Base-by-base conservation (phyloP, 2,888 invertebrate species). In the Halictus quadricinctus region DNA sequence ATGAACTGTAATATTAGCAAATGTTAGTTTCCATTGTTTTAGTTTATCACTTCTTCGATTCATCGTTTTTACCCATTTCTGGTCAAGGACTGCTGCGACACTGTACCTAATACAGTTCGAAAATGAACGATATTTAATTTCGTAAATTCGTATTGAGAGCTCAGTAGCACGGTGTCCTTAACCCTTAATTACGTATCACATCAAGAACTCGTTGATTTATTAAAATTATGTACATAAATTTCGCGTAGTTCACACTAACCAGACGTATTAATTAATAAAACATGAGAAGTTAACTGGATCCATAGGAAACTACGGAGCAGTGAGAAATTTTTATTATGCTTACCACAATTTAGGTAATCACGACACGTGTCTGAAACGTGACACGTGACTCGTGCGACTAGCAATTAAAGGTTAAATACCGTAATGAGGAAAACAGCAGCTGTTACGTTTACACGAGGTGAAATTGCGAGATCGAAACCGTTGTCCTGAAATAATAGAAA, bases 401-500 rank as follows among this genome's bases (percentile, higher is more conserved):
- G 50, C 36, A 50, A 73, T 73, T 73, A 73, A 50, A 73, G 50
- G 73, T 54, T 73, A 73, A 73, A 73, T 18, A 54, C 69, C 43
- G 54, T 58, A 15, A 25, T 72, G 43, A 54, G 21, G 21, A 72
- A 41, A 12, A 43, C 7, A 58, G 6, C 70, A 58, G 70, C 43
- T 78, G 58, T 50, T 76, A 48, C 48, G 48, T 18, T 58, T 29
- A 43, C 48, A 73, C 29, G 64, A 21, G 29, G 46, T 48, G 79
- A 60, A 64, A 60, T n/a, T 48, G 25, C 60, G n/a, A 60, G 73
- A 64, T 72, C 46, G 64, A 60, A 43, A 73, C 25, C 8, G 29
- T 50, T 72, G 54, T 72, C 54, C 29, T 13, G 78, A 36, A 78
- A 78, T 78, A 72, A 72, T 54, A 58, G 78, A 78, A 70, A 77